Base-by-base conservation (phyloP, 2,888 invertebrate genomes). In the Rutpela maculata region DNA sequence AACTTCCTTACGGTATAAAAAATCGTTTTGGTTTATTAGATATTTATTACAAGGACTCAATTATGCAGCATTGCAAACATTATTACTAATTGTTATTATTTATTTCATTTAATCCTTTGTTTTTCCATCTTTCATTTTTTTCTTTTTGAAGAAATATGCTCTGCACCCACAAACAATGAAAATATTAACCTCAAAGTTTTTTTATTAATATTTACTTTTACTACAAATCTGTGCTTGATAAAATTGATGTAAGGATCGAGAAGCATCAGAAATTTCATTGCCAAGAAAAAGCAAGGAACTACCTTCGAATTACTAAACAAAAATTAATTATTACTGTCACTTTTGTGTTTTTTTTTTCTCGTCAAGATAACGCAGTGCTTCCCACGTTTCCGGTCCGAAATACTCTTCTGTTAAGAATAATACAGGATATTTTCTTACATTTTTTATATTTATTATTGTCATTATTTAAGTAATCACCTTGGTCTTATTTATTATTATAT, bases 11-110 rank as follows among this genome's bases (percentile, higher is more conserved):
- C 17, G 66, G 67, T 22, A 73, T 67, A 50, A 75, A 65, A 55
- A 66, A 73, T 66, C 68, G 76, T 77, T 78, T 65, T 74, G 80
- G 69, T 78, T 81, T 78, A 70, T 59, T 81, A 76, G 73, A 67
- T 69, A 81, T 79, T 65, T 50, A 81, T 79, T 79, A 79, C 80
- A 79, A 81, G 80, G 80, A 67, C 67, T 63, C 35, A 65, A 70
- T 18, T 60, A 50, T 77, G 80, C 78, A 78, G 75, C 63, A 75
- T 74, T 66, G 26, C 76, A 50, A 76, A 76, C 60, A 69, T n/a
- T 4, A 26, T 26, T 26, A 26, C 4, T 43, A 59, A 55, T 69
- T 15, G 74, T 72, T 68, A 50, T 50, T 50, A n/a, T 50, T 50
- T 43, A 43, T 12, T 12, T 50, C n/a, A 50, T 50, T 50, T 4